phyloP scores from a whole-genome alignment of 2,113 vertebrate genomes.

The Phocoena phocoena region DNA sequence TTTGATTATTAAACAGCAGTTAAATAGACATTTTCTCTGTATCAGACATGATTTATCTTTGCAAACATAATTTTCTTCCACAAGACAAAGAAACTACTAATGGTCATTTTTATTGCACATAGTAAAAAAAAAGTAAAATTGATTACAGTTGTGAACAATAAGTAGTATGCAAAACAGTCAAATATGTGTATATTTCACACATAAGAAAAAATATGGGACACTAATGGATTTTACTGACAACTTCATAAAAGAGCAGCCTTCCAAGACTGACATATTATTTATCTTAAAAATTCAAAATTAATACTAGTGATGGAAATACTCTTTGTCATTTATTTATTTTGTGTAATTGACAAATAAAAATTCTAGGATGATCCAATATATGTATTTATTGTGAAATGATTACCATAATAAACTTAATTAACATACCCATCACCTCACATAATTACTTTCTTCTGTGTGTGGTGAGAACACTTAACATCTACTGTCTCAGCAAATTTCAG shows the following conservation, averaged over 20 bases:
- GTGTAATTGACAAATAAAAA: background rate
- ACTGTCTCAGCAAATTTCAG: background rate
- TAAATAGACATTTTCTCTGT: background rate
- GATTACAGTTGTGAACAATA: background rate
- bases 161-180: background rate
- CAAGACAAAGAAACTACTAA: background rate
- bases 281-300: background rate
- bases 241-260: background rate
- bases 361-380: background rate
- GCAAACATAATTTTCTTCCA: background rate
- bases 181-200: background rate
- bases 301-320: background rate
- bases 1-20: background rate
- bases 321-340: background rate
- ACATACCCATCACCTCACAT: background rate
- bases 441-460: background rate
- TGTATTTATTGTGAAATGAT: background rate
- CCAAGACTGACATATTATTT: background rate
- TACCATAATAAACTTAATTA: background rate
- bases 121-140: background rate
- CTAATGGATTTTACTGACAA: background rate
- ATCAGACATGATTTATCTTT: background rate
- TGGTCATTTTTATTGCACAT: background rate
- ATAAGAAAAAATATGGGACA: background rate
- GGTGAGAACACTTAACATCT: too few species aligned